phyloP scores from a whole-genome alignment of 2,113 vertebrate species.

The Nothocercus nigrocapillus region DNA sequence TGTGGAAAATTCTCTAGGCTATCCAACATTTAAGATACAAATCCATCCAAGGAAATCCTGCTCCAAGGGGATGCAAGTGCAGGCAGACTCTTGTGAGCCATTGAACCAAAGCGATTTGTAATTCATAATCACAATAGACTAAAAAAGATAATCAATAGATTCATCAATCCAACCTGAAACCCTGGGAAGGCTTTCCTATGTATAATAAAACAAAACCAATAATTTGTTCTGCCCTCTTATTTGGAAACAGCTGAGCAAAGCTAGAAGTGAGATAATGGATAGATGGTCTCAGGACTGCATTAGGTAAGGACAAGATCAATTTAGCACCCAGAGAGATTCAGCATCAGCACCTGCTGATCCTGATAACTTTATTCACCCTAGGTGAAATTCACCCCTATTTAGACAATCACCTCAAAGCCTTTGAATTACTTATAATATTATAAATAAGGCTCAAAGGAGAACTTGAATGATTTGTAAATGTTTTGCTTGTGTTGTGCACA shows the following conservation, averaged over 20 bases:
- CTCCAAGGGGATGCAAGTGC: background rate
- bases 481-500: background rate
- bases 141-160: conserved; percentile 47
- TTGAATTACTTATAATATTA: background rate
- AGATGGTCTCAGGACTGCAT: background rate
- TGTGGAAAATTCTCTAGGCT: background rate
- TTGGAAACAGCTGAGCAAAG: background rate
- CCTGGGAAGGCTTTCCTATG: background rate
- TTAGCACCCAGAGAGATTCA: background rate
- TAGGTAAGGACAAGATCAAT: background rate
- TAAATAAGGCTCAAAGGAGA: background rate
- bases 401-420: background rate
- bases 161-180: background rate
- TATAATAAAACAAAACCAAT: background rate
- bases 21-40: background rate
- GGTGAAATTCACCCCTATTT: background rate
- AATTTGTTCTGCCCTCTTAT: background rate
- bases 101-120: background rate
- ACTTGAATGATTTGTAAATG: background rate
- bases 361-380: background rate
- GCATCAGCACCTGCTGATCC: background rate
- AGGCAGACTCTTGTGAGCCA: background rate
- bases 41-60: background rate
- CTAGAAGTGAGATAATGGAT: background rate
- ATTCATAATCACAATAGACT: background rate